Evolutionary conservation across 2,797 vertebrate genomes (phyloP).

Genomic region (Eulemur mongoz): DNA sequence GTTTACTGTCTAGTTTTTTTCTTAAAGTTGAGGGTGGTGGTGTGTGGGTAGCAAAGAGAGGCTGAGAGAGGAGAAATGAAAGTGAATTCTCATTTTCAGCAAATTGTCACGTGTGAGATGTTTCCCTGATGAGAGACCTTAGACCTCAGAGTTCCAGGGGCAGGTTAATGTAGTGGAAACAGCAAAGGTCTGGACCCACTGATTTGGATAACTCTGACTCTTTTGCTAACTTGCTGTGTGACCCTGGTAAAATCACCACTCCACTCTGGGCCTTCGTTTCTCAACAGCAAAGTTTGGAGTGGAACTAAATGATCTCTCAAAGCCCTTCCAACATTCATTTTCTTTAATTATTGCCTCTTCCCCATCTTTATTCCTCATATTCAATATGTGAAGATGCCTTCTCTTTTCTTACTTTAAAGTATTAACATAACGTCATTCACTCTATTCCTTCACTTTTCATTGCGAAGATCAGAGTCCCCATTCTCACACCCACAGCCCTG

Average conservation of each 20-base stretch:
- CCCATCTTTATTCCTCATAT: neutral
- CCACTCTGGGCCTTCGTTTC: neutral
- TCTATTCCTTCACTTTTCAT: neutral
- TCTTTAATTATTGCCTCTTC: neutral
- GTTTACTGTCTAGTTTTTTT: neutral
- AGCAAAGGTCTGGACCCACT: neutral
- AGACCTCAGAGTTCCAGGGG: neutral
- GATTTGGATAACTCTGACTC: neutral
- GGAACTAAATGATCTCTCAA: neutral
- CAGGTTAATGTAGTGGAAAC: neutral
- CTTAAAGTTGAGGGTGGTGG: neutral
- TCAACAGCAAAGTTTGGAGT: neutral
- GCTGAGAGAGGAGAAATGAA: neutral
- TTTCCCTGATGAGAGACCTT: neutral
- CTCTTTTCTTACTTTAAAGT: constrained; percentile 2
- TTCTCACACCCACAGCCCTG: no score
- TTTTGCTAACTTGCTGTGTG: neutral
- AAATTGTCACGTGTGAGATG: neutral
- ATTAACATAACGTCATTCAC: neutral
- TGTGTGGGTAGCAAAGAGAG: neutral
- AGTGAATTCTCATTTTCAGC: neutral
- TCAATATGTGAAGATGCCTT: neutral
- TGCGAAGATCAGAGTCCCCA: neutral
- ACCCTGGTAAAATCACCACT: neutral
- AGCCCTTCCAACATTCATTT: neutral